phyloP scores from a whole-genome alignment of 2,888 invertebrate genomes.

The Drosophila atripex region DNA sequence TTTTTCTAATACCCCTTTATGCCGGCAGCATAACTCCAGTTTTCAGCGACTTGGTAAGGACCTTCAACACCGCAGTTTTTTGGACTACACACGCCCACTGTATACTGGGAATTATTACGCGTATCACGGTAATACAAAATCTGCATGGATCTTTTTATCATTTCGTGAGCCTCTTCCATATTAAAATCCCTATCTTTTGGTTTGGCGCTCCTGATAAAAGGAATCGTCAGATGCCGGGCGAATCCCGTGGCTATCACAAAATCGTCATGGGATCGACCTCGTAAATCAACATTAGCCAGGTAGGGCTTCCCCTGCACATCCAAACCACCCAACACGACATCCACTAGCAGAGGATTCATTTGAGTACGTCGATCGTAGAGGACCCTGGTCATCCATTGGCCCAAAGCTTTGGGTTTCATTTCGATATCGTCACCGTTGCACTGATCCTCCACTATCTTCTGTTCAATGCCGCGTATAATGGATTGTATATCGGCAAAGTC shows the following conservation, averaged over 20 bases:
- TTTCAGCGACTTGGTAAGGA: constrained; percentile 88
- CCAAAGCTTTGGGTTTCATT: constrained; percentile 94
- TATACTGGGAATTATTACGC: constrained; percentile 91
- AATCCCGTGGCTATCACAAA: constrained; percentile 94
- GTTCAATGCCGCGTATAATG: constrained; percentile 82
- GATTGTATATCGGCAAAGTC: constrained; percentile 99
- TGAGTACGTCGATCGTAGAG: constrained; percentile 95
- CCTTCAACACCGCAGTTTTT: constrained; percentile 88
- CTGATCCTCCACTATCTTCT: constrained; percentile 92
- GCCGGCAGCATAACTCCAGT: constrained; percentile 92
- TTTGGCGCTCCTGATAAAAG: constrained; percentile 90
- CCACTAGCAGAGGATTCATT: constrained; percentile 98
- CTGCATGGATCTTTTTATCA: constrained; percentile 92
- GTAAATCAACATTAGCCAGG: constrained; percentile 96
- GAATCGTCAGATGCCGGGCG: constrained; percentile 95
- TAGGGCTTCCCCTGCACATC: constrained; percentile 91
- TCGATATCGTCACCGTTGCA: constrained; percentile 94
- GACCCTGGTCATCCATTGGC: constrained; percentile 97
- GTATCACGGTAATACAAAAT: constrained; percentile 96
- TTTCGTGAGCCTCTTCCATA: constrained; percentile 86
- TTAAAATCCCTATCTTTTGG: constrained; percentile 84
- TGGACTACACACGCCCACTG: constrained; percentile 86
- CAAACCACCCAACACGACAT: constrained; percentile 94
- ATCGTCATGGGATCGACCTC: constrained; percentile 95
- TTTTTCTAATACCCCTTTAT: constrained; percentile 84